phyloP scores from a whole-genome alignment of 1,140 invertebrate genomes.

The Euwallacea fornicatus region DNA sequence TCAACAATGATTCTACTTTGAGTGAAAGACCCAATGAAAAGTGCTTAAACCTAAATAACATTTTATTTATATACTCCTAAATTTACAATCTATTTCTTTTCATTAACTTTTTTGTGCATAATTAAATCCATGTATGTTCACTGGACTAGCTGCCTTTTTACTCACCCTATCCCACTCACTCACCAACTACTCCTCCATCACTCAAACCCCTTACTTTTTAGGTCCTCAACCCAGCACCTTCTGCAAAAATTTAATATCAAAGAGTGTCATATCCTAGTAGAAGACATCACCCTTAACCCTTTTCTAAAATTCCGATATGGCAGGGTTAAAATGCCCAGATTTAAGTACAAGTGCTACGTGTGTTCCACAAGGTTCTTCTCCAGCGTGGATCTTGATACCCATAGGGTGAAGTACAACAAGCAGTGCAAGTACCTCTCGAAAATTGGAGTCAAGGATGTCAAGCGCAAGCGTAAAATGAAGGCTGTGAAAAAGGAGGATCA shows the following conservation, averaged over 20 bases:
- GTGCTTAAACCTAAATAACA: too few species aligned
- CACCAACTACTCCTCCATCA: too few species aligned
- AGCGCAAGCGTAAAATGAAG: slow-evolving; percentile 1
- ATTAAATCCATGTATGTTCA: too few species aligned
- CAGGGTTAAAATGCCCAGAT: not conserved
- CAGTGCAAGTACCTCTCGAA: slow-evolving; percentile 22
- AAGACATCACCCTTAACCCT: slow-evolving; percentile 11
- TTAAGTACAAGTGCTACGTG: slow-evolving; percentile 36
- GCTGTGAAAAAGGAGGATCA: not conserved
- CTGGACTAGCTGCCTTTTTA: too few species aligned
- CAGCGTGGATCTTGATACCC: slow-evolving; percentile 20
- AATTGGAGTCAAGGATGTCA: not conserved
- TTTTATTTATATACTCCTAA: too few species aligned
- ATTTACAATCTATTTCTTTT: too few species aligned
- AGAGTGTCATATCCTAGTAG: slow-evolving; percentile 17
- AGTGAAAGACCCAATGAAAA: not conserved
- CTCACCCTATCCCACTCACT: too few species aligned
- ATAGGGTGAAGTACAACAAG: slow-evolving; percentile 32
- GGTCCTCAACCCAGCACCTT: not conserved
- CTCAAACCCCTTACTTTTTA: too few species aligned
- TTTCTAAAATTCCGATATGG: slow-evolving; percentile 21
- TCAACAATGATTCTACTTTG: too few species aligned
- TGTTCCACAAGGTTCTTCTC: slow-evolving; percentile 38
- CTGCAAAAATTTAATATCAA: slow-evolving; percentile 16
- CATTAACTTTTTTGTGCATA: too few species aligned